A percentile compares a stretch with the other conserved stretches of the same genome.
These are phyloP conservation scores for Boulengeromyrus knoepffleri DNA, from an alignment of 2,113 vertebrate genomes.

Conservation along the genomic window DNA sequence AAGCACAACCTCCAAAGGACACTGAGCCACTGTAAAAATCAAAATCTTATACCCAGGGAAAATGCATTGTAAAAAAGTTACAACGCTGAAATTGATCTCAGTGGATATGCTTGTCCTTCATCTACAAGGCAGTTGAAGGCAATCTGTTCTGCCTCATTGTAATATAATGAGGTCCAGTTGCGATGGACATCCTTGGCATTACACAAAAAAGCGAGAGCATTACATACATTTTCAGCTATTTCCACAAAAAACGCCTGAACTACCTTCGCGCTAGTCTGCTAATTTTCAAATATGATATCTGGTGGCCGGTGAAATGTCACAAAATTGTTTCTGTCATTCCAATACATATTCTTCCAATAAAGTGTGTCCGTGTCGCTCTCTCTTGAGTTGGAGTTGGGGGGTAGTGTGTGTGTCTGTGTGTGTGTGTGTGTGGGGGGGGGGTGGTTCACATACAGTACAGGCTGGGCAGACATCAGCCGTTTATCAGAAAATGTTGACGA, in stretches of 20 bases:
- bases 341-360: not conserved
- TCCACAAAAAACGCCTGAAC: not conserved
- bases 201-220: conserved; percentile 34
- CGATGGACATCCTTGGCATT: conserved; percentile 44
- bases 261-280: conserved; percentile 33
- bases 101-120: conserved; percentile 34
- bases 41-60: not conserved
- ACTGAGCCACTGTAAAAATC: conserved; percentile 1
- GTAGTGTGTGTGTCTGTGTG: not conserved
- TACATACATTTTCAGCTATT: conserved; percentile 35
- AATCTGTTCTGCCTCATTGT: conserved; percentile 38
- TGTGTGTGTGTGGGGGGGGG: not conserved
- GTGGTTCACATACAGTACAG: not conserved
- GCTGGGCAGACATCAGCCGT: not conserved
- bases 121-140: conserved; percentile 44
- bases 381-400: not conserved
- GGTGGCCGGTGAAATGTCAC: not conserved
- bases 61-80: not conserved
- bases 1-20: not conserved
- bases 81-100: not conserved
- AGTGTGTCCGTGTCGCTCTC: not conserved
- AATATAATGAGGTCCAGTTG: conserved; percentile 26
- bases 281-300: conserved; percentile 45
- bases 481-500: conserved; percentile 7
- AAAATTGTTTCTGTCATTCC: not conserved